Evolutionary conservation across 2,113 vertebrate genomes (phyloP).

Genomic region (Mustelus asterias): DNA sequence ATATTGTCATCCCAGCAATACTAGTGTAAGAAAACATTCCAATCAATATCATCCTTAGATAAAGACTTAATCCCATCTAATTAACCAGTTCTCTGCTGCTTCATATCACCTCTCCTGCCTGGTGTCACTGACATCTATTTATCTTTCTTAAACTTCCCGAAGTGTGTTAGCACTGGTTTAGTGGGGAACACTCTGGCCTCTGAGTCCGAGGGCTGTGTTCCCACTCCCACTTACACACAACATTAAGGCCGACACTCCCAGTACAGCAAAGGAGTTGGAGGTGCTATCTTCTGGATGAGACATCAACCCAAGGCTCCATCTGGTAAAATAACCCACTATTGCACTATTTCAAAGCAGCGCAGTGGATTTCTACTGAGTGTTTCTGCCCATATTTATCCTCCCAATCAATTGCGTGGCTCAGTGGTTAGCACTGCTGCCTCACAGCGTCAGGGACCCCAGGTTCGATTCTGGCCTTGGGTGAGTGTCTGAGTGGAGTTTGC

Average conservation of each 20-base stretch:
- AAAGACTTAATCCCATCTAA: conserved; percentile 13
- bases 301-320: background rate
- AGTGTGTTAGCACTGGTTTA: background rate
- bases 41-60: background rate
- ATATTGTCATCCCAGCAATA: background rate
- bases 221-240: background rate
- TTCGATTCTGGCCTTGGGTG: too few relatives aligned
- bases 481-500: too few relatives aligned
- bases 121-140: background rate
- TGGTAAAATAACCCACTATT: background rate
- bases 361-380: background rate
- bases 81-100: background rate
- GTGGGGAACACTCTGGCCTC: background rate
- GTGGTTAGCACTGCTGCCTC: too few relatives aligned
- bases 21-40: background rate
- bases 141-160: too few relatives aligned
- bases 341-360: background rate
- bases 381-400: background rate
- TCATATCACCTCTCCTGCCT: background rate
- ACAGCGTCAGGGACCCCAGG: too few relatives aligned
- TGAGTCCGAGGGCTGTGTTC: background rate
- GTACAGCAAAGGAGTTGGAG: background rate
- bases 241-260: too few relatives aligned
- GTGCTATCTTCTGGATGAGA: background rate
- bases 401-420: background rate